These are phyloP conservation scores for Galeruca laticollis DNA, from an alignment of 2,888 invertebrate species.

Conservation along the genomic window DNA sequence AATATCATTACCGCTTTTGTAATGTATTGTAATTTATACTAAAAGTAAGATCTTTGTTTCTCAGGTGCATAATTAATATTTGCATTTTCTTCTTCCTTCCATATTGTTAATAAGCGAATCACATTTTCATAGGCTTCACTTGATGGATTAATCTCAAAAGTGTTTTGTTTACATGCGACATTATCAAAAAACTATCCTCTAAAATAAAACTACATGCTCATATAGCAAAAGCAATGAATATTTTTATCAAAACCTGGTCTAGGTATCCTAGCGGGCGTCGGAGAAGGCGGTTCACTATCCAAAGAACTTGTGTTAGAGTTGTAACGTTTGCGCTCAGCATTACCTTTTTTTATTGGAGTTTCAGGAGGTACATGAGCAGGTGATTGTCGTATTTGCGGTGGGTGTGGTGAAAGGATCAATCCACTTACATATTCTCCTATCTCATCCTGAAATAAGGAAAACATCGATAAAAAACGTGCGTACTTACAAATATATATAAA, in stretches of 20 bases:
- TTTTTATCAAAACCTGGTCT: conserved; percentile 60
- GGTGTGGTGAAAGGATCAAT: conserved; percentile 71
- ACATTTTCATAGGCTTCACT: too few species aligned
- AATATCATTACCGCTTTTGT: too few species aligned
- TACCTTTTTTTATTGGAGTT: conserved; percentile 53
- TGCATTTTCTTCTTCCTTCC: too few species aligned
- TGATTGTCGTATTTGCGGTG: conserved; percentile 68
- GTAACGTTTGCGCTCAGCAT: conserved; percentile 67
- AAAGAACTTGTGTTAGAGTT: conserved; percentile 69
- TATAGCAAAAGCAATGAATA: conserved; percentile 6
- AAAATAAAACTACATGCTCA: conserved; percentile 3
- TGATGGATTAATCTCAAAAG: neutral
- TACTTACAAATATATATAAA: neutral
- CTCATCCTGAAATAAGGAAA: conserved; percentile 69
- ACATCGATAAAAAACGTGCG: neutral
- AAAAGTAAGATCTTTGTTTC: too few species aligned
- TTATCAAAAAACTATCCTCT: neutral
- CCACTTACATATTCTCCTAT: conserved; percentile 75
- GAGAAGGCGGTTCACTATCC: conserved; percentile 69
- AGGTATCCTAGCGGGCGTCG: conserved; percentile 66
- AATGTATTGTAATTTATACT: too few species aligned
- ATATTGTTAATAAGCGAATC: too few species aligned
- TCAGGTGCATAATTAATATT: too few species aligned
- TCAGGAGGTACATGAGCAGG: conserved; percentile 56
- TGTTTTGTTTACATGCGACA: too few species aligned